phyloP scores from a whole-genome alignment of 2,797 vertebrate genomes.

The Sylvilagus floridanus region DNA sequence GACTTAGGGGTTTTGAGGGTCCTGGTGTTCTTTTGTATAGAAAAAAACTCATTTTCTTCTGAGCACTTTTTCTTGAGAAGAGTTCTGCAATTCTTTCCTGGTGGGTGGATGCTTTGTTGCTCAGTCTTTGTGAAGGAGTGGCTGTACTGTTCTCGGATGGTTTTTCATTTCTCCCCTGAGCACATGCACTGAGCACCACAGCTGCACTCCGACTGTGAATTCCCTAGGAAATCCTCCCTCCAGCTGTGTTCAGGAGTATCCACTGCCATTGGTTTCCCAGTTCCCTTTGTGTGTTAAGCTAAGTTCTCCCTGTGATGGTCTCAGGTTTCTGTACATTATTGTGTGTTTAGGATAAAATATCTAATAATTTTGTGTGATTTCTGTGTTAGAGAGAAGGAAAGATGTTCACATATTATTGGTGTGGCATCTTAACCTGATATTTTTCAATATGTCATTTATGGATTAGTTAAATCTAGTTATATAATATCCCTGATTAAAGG shows the following conservation, averaged over 20 bases:
- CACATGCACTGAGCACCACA: neutral
- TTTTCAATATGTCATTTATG: neutral
- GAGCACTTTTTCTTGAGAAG: neutral
- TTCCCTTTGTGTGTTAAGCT: neutral
- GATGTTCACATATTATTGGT: neutral
- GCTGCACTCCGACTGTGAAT: neutral
- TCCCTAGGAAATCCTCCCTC: neutral
- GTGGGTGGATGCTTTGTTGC: neutral
- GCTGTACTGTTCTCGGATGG: accelerated
- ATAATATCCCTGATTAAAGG: neutral
- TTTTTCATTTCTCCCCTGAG: neutral
- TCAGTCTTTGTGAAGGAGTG: neutral
- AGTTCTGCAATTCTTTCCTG: neutral
- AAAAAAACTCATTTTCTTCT: neutral
- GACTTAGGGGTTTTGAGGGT: neutral
- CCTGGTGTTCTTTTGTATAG: neutral
- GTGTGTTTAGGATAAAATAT: neutral
- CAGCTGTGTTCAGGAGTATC: neutral
- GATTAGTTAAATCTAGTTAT: neutral
- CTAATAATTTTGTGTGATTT: neutral
- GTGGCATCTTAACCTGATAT: neutral
- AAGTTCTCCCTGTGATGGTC: neutral
- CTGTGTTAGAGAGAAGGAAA: neutral
- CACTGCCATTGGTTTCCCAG: neutral
- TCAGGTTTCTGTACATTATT: neutral